Percentiles rank a stretch among this genome's conserved stretches.
Evolutionary conservation across 2,797 vertebrate species (phyloP).

Genomic region (Eidolon dupreanum): DNA sequence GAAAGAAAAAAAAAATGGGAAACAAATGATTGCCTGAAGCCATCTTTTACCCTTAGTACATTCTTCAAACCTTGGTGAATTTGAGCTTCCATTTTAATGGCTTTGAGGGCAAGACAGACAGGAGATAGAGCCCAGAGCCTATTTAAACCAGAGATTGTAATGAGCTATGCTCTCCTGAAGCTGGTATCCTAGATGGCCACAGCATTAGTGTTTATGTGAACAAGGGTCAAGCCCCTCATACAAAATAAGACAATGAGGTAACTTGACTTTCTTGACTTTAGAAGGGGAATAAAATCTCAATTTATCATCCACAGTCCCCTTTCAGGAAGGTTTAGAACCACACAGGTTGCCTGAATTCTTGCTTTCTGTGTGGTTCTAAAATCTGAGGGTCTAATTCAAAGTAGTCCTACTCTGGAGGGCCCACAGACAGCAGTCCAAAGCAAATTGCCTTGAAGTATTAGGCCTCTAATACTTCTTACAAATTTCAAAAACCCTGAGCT

Average conservation of each 20-base stretch:
- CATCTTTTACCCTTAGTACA: background rate
- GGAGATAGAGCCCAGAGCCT: background rate
- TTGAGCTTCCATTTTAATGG: constrained; percentile 26
- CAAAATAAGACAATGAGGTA: background rate
- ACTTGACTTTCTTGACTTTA: background rate
- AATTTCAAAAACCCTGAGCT: background rate
- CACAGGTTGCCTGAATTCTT: background rate
- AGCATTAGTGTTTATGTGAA: background rate
- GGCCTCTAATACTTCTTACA: background rate
- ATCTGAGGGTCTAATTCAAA: background rate
- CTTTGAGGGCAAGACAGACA: background rate
- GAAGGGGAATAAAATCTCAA: background rate
- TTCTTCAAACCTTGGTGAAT: constrained; percentile 8
- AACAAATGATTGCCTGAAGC: background rate
- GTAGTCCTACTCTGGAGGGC: background rate
- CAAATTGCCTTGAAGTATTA: background rate
- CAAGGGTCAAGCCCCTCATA: background rate
- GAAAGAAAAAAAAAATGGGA: too few species aligned
- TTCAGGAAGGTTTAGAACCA: background rate
- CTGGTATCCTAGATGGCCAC: background rate
- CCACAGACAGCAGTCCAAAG: background rate
- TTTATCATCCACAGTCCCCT: background rate
- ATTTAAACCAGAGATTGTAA: background rate
- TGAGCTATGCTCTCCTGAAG: background rate
- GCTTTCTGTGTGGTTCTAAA: background rate